phyloP scores from a whole-genome alignment of 2,888 invertebrate species.

The Ennomos quercinarius region DNA sequence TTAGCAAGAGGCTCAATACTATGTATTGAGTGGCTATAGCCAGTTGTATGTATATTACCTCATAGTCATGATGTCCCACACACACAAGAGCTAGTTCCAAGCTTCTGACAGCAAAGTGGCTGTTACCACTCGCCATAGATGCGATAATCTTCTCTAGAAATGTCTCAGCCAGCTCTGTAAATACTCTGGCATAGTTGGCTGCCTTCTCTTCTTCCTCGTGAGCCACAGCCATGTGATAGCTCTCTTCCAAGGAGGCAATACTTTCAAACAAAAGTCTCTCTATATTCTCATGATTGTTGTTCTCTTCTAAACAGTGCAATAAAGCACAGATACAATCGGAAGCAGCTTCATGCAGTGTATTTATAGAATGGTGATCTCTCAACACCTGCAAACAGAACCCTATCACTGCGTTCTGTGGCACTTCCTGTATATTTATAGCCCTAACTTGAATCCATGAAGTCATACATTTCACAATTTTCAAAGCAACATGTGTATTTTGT shows the following conservation, averaged over 20 bases:
- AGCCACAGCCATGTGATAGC: slow-evolving; percentile 96
- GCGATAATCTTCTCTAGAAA: slow-evolving; percentile 93
- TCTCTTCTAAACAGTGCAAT: slow-evolving; percentile 92
- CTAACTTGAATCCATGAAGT: slow-evolving; percentile 96
- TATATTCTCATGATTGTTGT: slow-evolving; percentile 89
- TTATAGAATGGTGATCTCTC: slow-evolving; percentile 85
- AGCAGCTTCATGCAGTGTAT: slow-evolving; percentile 93
- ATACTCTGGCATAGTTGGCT: slow-evolving; percentile 96
- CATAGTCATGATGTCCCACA: slow-evolving; percentile 98
- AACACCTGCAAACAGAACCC: slow-evolving; percentile 90
- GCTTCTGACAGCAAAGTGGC: slow-evolving; percentile 92
- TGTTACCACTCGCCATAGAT: slow-evolving; percentile 84
- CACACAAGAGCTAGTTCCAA: slow-evolving; percentile 96
- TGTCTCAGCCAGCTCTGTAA: slow-evolving; percentile 97
- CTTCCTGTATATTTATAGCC: slow-evolving; percentile 90
- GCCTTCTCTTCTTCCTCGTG: slow-evolving; percentile 98
- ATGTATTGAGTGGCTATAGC: no score
- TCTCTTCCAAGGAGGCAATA: slow-evolving; percentile 91
- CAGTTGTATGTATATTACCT: slow-evolving; percentile 79
- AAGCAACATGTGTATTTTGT: slow-evolving; percentile 88
- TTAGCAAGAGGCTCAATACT: no score
- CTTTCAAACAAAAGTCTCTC: slow-evolving; percentile 93
- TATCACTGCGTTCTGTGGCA: slow-evolving; percentile 90
- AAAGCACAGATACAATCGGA: slow-evolving; percentile 96
- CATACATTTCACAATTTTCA: slow-evolving; percentile 93